A percentile compares a stretch with the other conserved stretches of the same genome.
Evolutionary conservation across 2,113 vertebrate species (phyloP).

Genomic region (Phylloscopus trochilus): DNA sequence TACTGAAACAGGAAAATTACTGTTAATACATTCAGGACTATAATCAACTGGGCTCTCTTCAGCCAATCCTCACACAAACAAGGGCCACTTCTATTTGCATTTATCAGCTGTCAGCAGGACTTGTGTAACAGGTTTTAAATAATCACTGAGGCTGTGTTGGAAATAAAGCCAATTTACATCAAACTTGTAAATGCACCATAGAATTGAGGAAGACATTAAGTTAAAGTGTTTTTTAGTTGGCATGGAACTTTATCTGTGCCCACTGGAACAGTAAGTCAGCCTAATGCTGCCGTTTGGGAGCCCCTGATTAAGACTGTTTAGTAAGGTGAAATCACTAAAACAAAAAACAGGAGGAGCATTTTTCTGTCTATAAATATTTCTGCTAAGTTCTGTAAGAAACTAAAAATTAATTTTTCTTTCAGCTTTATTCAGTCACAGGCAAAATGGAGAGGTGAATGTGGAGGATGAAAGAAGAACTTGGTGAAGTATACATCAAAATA

Average conservation of each 20-base stretch:
- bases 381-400: neutral
- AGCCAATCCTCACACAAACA: neutral
- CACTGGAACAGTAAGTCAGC: neutral
- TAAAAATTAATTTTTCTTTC: neutral
- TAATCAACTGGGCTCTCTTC: slow-evolving; percentile 21
- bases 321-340: neutral
- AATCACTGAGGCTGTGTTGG: neutral
- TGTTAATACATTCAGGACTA: neutral
- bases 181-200: neutral
- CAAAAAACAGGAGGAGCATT: neutral
- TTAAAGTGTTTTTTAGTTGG: neutral
- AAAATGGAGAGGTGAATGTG: neutral
- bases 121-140: neutral
- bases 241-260: neutral
- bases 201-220: neutral
- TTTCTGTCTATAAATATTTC: neutral
- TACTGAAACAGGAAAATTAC: neutral
- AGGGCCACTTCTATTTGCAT: neutral
- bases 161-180: neutral
- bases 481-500: neutral
- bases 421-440: neutral
- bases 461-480: neutral
- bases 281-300: neutral
- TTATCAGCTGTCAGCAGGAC: slow-evolving; percentile 30
- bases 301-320: neutral